Base-by-base conservation (phyloP, 2,113 vertebrate genomes). In the Chaetura pelagica region DNA sequence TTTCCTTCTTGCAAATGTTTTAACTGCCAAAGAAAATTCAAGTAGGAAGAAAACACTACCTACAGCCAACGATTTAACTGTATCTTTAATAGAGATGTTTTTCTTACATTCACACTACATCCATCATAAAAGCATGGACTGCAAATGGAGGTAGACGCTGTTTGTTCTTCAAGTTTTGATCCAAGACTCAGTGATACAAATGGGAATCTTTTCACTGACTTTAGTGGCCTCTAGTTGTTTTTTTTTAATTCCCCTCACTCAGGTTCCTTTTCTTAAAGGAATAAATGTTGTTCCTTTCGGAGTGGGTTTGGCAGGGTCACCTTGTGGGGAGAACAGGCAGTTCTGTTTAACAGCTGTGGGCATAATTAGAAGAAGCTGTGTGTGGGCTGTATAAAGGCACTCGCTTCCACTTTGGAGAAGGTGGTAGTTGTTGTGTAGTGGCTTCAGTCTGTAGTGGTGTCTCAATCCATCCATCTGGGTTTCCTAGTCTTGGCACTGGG, bases 251-350 rank as follows among this genome's bases (percentile, higher is more conserved):
- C 29, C 23, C 2, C 2, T 3, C 9, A n/a, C 9, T 38, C 12
- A 21, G 27, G 63, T n/a, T n/a, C 8, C 42, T 83, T 27, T 74
- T 83, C 8, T 9, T 63, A 48, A 75, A 73, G 54, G 59, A 93
- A 26, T 34, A 61, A 38, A 80, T 52, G 29, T 57, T 75, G 32
- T 38, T 81, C 51, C 38, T 92, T 83, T 71, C 42, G 17, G 54
- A 72, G 68, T 44, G 72, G 76, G 26, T 76, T 91, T 95, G 84
- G 72, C 72, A 80, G 58, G 72, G 58, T 86, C 44, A 86, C 95
- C 58, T 90, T 83, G 52, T 67, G 83, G 54, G 54, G 44, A 59
- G 89, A 88, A 1, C 49, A 93, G 38, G 64, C 75, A 64, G 24
- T 94, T 91, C 63, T 91, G 76, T 72, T 73, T 18, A 57, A 52